Evolutionary conservation across 1,140 invertebrate genomes (phyloP), one percentile per base, ranked within the genome.

Genomic region (Drosophila mojavensis): DNA sequence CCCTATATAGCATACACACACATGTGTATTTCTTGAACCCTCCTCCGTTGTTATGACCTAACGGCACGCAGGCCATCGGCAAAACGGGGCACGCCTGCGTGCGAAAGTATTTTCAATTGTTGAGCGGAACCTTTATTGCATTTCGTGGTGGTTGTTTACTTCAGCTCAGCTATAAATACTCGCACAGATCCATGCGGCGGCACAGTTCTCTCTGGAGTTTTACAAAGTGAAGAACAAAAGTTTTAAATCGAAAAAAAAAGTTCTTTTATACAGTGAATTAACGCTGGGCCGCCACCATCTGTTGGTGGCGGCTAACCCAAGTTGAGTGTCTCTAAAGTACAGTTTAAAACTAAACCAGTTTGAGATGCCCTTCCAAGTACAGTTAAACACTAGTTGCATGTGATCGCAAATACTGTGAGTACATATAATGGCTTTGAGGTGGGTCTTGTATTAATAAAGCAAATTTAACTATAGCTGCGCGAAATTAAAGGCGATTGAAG

Each of bases 61-160:
- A 70, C 45, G 64, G 82, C 82, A 86, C 72, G 83, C 79, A 85
- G 62, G 36, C 53, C 68, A 56, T 61, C 43, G 43, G 39, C 17
- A 36, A 53, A 63, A 5, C 54, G 45, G 50, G 83, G 76, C 84
- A 89, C 83, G 83, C 83, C 83, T 86, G 83, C 83, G 83, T 88
- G 84, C 84, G 77, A 88, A 88, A 89, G 75, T 84, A 89, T 89
- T 89, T 78, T 53, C 78, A 75, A 20, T 69, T 65, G 71, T 69
- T 69, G 43, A 24, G 13, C 65, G 43, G 28, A 65, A 55, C 62
- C n/a, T 56, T 62, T 28, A 13, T 41, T 5, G 39, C 47, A 41
- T 61, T 63, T 73, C 78, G 84, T 89, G 84, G 84, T 79, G 81
- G 85, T 56, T 89, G 43, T 47, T 47, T 15, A 11, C 36, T 74